Conservation (phyloP, 2,797 vertebrate genomes). For the Hybognathus amarus region DNA sequence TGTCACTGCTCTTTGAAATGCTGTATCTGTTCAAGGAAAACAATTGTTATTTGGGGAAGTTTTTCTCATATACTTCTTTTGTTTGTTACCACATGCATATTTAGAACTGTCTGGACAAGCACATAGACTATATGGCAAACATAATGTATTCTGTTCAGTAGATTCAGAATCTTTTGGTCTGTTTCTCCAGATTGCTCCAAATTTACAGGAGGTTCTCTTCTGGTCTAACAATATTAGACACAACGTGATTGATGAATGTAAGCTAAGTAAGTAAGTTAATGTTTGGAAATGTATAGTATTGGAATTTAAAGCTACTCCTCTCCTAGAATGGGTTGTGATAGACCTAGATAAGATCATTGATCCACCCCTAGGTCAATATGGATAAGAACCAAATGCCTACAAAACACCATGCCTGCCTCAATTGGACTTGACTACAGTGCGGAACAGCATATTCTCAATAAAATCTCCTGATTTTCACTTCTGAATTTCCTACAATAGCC, state of each 20-base stretch:
- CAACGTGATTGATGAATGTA: neutral
- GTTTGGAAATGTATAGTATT: neutral
- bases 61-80: neutral
- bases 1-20: conserved; percentile 73
- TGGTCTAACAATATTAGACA: neutral
- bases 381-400: neutral
- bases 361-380: neutral
- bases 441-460: neutral
- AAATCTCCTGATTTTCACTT: too few relatives aligned
- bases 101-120: neutral
- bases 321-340: neutral
- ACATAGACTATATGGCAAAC: neutral
- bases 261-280: neutral
- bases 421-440: neutral
- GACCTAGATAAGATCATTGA: neutral
- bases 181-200: neutral
- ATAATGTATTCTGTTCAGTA: neutral
- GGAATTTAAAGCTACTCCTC: neutral
- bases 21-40: conserved; percentile 80
- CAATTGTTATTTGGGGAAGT: neutral
- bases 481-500: too few relatives aligned
- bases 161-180: neutral
- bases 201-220: neutral
- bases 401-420: neutral
- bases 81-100: neutral